phyloP scores from a whole-genome alignment of 2,888 invertebrate species.

The Cinara cedri region DNA sequence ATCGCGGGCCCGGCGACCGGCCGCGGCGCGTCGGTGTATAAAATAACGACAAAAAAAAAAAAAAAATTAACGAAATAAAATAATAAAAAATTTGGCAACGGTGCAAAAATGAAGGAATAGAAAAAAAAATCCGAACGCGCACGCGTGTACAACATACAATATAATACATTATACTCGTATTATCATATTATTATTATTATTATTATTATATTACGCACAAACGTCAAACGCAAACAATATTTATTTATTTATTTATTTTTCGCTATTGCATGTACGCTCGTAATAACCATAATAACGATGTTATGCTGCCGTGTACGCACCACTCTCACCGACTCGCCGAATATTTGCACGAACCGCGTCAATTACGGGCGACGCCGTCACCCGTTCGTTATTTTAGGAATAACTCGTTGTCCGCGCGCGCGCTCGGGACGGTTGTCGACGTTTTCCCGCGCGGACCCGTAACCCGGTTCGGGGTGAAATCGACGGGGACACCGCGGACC shows the following conservation, averaged over 20 bases:
- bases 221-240: too few species aligned
- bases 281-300: too few species aligned
- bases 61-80: too few species aligned
- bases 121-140: conserved; percentile 29
- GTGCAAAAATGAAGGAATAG: conserved; percentile 32
- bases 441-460: too few species aligned
- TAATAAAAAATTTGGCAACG: conserved; percentile 32
- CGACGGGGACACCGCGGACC: too few species aligned
- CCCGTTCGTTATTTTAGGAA: conserved; percentile 31
- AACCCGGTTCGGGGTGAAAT: too few species aligned
- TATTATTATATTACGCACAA: too few species aligned
- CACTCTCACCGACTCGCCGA: conserved; percentile 21
- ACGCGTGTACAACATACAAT: not conserved
- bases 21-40: too few species aligned
- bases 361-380: conserved; percentile 6
- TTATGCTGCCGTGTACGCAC: not conserved
- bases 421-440: too few species aligned
- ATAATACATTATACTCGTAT: not conserved
- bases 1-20: not conserved
- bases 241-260: too few species aligned
- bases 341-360: conserved; percentile 6
- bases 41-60: not conserved
- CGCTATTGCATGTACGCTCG: too few species aligned
- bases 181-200: not conserved
- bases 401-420: not conserved